Evolutionary conservation across 2,888 invertebrate species (phyloP), one percentile per base, ranked within the genome.

Genomic region (Lithosia quadra): DNA sequence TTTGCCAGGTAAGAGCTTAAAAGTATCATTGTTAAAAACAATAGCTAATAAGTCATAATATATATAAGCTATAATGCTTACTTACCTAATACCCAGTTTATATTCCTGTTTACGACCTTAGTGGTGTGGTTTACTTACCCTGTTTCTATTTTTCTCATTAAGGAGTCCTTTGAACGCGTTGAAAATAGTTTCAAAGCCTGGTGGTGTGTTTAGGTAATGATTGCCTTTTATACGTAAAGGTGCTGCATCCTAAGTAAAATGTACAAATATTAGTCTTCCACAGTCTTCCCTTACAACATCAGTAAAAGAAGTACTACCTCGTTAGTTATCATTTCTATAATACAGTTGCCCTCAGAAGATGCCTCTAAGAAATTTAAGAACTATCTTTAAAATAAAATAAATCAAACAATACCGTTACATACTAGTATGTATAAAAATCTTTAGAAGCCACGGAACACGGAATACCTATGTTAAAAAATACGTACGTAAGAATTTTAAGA

Each of bases 151-250:
- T 85, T 96, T 96, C 66, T 96, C 95, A 72, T 95, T 96, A 68
- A 96, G 86, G 71, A 96, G 92, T 22, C 85, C 82, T 80, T 95
- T 95, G 60, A 96, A 88, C 33, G 95, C 86, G 73, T 93, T 94
- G 76, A 95, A 96, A n/a, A 96, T 68, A 0, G 94, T 93, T 76
- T 96, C 96, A 80, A 96, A 96, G 8, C 95, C 93, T 0, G 94
- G 65, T 0, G 96, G 95, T 2, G 95, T 92, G 78, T 96, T 96
- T 55, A 96, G 76, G 70, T 95, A 95, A 81, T 96, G 95, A 33
- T 93, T 84, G 9, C 95, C 96, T 85, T 96, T 96, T 80, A 95
- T 93, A 61, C 96, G 92, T 49, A 95, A 78, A 0, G 96, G 96
- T 68, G 94, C 91, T 2, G 95, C 96, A 69, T 96, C 96, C 95